Evolutionary conservation across 2,888 invertebrate genomes (phyloP), one percentile per base, ranked within the genome.

Genomic region (Nymphalis c-album): DNA sequence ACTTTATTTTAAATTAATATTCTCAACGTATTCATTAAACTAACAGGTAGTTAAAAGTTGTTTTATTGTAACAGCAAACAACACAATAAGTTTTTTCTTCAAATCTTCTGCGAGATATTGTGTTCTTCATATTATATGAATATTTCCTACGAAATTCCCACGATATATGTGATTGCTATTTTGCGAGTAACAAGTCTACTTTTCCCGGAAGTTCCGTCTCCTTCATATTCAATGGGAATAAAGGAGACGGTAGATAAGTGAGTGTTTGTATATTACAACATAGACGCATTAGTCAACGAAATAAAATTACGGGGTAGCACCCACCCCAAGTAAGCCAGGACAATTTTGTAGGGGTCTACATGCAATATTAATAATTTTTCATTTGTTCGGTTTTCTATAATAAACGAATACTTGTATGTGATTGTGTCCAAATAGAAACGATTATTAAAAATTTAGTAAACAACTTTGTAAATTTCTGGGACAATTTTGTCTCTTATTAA

Each of bases 221-320:
- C 40, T 40, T 40, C n/a, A 2, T 13, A 40, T 46, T 16, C 26
- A 60, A 47, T 17, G 31, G 8, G 18, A 57, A 40, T 13, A n/a
- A 57, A 18, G 3, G 57, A 57, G 57, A 57, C 18, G 3, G 18
- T 7, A 57, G 13, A 45, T 45, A 46, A 26, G 50, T 45, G 48
- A 20, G 51, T 45, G 57, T 62, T 58, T 50, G 62, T 67, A 67
- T 67, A 67, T 67, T 61, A 62, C 62, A 58, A 64, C 61, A 61
- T 66, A 63, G 63, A 50, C 57, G 65, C 70, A 71, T 71, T 68
- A 71, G 71, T 71, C 68, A 71, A 67, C 63, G 58, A 66, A 63
- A 66, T 67, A 66, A 64, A 71, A 61, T 71, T 69, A 71, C 63
- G 63, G 67, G 64, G 60, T 68, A 67, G 58, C 66, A 59, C 61